phyloP scores from a whole-genome alignment of 2,113 vertebrate species.

The Hipposideros armiger region DNA sequence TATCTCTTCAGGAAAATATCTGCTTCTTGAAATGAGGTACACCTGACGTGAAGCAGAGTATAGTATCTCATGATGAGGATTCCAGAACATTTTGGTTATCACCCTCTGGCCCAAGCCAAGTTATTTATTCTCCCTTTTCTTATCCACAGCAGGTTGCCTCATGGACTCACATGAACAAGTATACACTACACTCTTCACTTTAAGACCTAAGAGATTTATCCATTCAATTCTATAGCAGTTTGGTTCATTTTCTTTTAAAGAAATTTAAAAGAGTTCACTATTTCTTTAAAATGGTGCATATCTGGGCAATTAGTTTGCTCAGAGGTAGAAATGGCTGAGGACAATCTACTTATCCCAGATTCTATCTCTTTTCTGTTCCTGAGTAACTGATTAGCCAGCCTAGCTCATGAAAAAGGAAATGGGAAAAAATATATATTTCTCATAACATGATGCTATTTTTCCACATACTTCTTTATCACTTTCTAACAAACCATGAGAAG shows the following conservation, averaged over 20 bases:
- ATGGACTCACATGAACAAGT: neutral
- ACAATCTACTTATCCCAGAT: constrained; percentile 13
- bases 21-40: neutral
- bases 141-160: neutral
- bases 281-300: neutral
- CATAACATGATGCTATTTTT: neutral
- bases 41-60: neutral
- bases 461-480: neutral
- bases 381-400: neutral
- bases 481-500: neutral
- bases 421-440: neutral
- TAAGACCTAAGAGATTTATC: neutral
- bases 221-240: neutral
- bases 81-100: neutral
- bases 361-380: neutral
- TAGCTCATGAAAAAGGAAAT: neutral
- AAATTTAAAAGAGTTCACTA: no score
- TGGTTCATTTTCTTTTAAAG: neutral
- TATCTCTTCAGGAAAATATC: constrained; percentile 33
- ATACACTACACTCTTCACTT: neutral
- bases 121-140: neutral
- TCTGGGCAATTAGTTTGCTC: neutral
- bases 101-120: neutral
- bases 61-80: neutral
- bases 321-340: neutral